A percentile compares a stretch with the other conserved stretches of the same genome.
Evolutionary conservation across 2,888 invertebrate species (phyloP).

Genomic region (Osmoderma eremita): DNA sequence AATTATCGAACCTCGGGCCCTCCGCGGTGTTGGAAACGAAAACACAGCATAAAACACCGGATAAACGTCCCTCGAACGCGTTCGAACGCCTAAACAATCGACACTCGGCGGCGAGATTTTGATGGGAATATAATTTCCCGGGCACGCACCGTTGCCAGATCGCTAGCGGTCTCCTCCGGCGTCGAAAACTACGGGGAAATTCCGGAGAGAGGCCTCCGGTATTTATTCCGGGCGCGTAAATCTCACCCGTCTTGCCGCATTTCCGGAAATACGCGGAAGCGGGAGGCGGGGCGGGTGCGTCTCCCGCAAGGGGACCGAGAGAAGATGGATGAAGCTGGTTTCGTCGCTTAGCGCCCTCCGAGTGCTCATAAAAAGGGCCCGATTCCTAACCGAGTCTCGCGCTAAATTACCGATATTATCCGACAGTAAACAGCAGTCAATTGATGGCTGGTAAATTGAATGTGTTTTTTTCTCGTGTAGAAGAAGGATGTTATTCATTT

Average conservation of each 20-base stretch:
- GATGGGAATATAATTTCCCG: constrained; percentile 35
- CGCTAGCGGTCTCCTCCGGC: too few species aligned
- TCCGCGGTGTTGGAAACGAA: constrained; percentile 3
- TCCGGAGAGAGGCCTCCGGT: constrained; percentile 27
- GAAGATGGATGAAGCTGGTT: constrained; percentile 56
- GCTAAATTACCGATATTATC: constrained; percentile 57
- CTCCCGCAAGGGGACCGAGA: constrained; percentile 23
- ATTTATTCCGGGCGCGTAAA: constrained; percentile 56
- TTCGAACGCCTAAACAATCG: constrained; percentile 33
- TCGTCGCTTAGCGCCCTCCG: constrained; percentile 52
- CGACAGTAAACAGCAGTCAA: constrained; percentile 62
- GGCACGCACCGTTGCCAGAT: background rate
- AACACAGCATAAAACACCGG: constrained; percentile 21
- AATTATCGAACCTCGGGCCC: constrained; percentile 8
- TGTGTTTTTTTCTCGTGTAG: constrained; percentile 37
- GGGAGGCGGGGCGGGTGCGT: background rate
- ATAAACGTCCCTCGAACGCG: constrained; percentile 27
- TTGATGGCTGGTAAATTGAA: constrained; percentile 55
- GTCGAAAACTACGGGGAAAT: background rate
- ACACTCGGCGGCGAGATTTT: constrained; percentile 26
- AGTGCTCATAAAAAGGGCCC: constrained; percentile 55
- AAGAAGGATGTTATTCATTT: too few species aligned
- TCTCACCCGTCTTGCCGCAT: constrained; percentile 45
- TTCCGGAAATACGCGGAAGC: constrained; percentile 1
- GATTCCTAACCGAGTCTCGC: constrained; percentile 55